These are phyloP conservation scores for Gymnoscelis rufifasciata DNA, from an alignment of 2,888 invertebrate genomes.

Conservation along the genomic window DNA sequence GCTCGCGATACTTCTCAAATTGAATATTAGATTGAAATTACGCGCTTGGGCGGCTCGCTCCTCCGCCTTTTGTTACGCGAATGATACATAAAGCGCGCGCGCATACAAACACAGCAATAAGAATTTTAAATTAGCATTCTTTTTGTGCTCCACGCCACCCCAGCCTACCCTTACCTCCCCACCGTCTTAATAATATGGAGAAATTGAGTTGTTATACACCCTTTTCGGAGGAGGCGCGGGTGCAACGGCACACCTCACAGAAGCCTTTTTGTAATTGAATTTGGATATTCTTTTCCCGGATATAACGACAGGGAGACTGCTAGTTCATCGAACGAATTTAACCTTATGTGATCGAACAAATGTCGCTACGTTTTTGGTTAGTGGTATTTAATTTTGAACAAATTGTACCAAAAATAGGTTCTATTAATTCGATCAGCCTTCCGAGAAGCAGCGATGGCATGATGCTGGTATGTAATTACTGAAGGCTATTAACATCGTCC, in stretches of 20 bases:
- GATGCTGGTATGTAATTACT: slow-evolving; percentile 76
- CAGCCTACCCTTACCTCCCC: slow-evolving; percentile 52
- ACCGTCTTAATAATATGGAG: slow-evolving; percentile 75
- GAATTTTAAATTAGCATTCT: slow-evolving; percentile 79
- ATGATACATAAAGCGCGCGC: slow-evolving; percentile 76
- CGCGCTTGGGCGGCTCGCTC: slow-evolving; percentile 70
- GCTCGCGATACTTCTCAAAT: slow-evolving; percentile 71
- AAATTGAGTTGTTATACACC: slow-evolving; percentile 79
- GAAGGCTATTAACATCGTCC: slow-evolving; percentile 76
- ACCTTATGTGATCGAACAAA: slow-evolving; percentile 56
- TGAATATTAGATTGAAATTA: slow-evolving; percentile 79
- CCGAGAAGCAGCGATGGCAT: slow-evolving; percentile 73
- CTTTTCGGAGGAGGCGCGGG: slow-evolving; percentile 72
- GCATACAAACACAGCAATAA: slow-evolving; percentile 75
- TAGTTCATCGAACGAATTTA: slow-evolving; percentile 58
- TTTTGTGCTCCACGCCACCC: slow-evolving; percentile 72
- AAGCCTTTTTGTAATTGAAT: slow-evolving; percentile 79
- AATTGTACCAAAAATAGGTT: slow-evolving; percentile 60
- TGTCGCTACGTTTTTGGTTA: slow-evolving; percentile 38
- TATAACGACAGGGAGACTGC: slow-evolving; percentile 62
- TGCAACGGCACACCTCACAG: slow-evolving; percentile 71
- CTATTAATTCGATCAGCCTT: slow-evolving; percentile 76
- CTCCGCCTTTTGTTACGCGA: slow-evolving; percentile 70
- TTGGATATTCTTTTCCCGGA: slow-evolving; percentile 74
- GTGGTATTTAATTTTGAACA: slow-evolving; percentile 11